Percentiles rank a stretch among this genome's conserved stretches.
Evolutionary conservation across 2,797 vertebrate species (phyloP).

Genomic region (Melanotaenia nigrans): DNA sequence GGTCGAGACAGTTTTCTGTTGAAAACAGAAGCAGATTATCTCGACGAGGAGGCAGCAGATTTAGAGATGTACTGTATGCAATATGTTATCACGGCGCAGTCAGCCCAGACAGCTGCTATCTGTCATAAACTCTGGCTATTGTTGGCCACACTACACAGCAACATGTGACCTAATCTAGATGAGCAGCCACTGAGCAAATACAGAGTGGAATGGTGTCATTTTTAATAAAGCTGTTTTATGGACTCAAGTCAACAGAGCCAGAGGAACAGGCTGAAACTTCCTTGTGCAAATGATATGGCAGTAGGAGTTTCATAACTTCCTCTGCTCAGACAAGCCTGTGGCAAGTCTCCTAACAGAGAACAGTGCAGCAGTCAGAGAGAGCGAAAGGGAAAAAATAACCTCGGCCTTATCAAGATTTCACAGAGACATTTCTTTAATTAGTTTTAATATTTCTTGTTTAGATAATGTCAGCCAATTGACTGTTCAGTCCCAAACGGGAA

Average conservation of each 20-base stretch:
- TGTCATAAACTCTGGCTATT: slow-evolving; percentile 82
- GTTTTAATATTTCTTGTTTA: slow-evolving; percentile 84
- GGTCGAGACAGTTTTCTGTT: slow-evolving; percentile 76
- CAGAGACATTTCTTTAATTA: slow-evolving; percentile 88
- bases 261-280: slow-evolving; percentile 81
- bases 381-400: slow-evolving; percentile 61
- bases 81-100: slow-evolving; percentile 78
- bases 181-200: slow-evolving; percentile 81
- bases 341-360: slow-evolving; percentile 79
- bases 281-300: slow-evolving; percentile 83
- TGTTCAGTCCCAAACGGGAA: slow-evolving; percentile 75
- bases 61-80: slow-evolving; percentile 80
- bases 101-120: slow-evolving; percentile 80
- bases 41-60: slow-evolving; percentile 74
- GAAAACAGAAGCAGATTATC: slow-evolving; percentile 80
- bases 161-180: slow-evolving; percentile 82
- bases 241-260: slow-evolving; percentile 79
- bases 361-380: slow-evolving; percentile 47
- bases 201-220: slow-evolving; percentile 80
- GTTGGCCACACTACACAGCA: slow-evolving; percentile 73
- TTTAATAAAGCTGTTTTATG: slow-evolving; percentile 84
- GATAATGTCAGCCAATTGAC: slow-evolving; percentile 85
- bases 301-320: slow-evolving; percentile 87
- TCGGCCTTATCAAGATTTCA: slow-evolving; percentile 82
- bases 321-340: slow-evolving; percentile 81